Percentiles rank a stretch among this genome's conserved stretches.
Conservation (phyloP, 1,140 invertebrate genomes). For the Zaprionus davidi region DNA sequence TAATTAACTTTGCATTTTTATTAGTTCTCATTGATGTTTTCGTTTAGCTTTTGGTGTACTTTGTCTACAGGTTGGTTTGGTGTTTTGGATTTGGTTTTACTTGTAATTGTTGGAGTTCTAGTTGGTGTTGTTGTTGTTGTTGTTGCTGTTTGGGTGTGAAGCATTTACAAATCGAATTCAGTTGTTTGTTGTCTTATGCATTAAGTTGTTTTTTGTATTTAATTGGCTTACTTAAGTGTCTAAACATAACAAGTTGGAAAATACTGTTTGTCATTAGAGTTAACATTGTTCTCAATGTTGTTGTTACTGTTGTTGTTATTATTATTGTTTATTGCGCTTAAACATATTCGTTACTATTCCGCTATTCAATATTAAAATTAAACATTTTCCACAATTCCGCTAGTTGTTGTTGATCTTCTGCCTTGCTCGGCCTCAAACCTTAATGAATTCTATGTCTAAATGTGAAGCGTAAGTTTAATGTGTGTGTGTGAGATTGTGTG, state of each 20-base stretch:
- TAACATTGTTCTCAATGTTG: neutral
- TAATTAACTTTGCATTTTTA: conserved; percentile 80
- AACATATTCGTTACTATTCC: conserved; percentile 55
- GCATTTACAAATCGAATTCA: conserved; percentile 71
- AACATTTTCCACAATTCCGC: conserved; percentile 45
- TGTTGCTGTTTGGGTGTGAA: conserved; percentile 47
- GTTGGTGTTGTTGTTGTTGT: conserved; percentile 17
- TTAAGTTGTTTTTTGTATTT: conserved; percentile 38
- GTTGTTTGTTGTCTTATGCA: conserved; percentile 27
- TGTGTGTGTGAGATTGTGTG: neutral
- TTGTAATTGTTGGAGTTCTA: conserved; percentile 10
- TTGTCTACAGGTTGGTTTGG: conserved; percentile 34
- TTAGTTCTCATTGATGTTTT: conserved; percentile 47
- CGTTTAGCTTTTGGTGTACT: conserved; percentile 19
- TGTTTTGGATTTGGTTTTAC: neutral
- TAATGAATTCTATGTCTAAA: conserved; percentile 53
- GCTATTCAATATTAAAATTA: conserved; percentile 54
- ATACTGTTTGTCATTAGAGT: conserved; percentile 33
- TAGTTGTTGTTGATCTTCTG: conserved; percentile 46
- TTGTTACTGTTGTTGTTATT: neutral
- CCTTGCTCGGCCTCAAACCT: conserved; percentile 14
- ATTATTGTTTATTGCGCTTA: conserved; percentile 62
- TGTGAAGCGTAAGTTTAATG: conserved; percentile 49
- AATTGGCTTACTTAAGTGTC: conserved; percentile 53
- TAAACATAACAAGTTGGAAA: conserved; percentile 73